Percentiles rank a stretch among this genome's conserved stretches.
These are phyloP conservation scores for Mixornis gularis DNA, from an alignment of 2,113 vertebrate species.

Conservation along the genomic window DNA sequence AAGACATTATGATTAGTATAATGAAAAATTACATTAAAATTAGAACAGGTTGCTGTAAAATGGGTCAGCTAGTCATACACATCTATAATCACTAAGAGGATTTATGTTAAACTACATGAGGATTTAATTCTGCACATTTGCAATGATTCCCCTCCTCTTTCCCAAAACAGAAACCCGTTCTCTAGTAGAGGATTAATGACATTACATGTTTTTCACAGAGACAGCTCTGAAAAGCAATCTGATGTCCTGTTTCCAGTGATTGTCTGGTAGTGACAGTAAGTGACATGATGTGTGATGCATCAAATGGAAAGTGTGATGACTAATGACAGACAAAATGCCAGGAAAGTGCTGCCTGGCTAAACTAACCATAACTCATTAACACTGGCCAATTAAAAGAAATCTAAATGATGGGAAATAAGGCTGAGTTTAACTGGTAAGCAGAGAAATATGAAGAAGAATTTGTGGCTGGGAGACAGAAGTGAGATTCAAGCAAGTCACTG, in stretches of 20 bases:
- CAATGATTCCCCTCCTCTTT: background rate
- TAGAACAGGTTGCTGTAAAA: constrained; percentile 11
- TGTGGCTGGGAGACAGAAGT: background rate
- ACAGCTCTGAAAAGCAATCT: background rate
- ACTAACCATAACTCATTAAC: background rate
- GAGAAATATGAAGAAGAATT: background rate
- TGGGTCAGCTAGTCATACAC: background rate
- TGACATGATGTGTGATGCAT: background rate
- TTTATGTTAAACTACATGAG: background rate
- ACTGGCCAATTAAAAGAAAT: background rate
- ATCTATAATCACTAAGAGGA: constrained; percentile 24
- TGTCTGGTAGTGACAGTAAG: background rate
- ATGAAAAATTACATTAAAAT: background rate
- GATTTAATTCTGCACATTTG: background rate
- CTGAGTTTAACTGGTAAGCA: background rate
- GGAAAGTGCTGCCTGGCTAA: background rate
- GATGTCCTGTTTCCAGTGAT: background rate
- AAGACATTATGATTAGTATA: background rate
- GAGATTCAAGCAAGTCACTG: background rate
- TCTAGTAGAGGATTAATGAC: accelerated
- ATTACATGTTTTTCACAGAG: background rate
- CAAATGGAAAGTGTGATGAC: background rate
- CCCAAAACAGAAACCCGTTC: background rate
- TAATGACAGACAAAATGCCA: background rate
- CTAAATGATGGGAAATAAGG: background rate